Evolutionary conservation across 2,797 vertebrate genomes (phyloP).

Genomic region (Threskiornis aethiopicus): DNA sequence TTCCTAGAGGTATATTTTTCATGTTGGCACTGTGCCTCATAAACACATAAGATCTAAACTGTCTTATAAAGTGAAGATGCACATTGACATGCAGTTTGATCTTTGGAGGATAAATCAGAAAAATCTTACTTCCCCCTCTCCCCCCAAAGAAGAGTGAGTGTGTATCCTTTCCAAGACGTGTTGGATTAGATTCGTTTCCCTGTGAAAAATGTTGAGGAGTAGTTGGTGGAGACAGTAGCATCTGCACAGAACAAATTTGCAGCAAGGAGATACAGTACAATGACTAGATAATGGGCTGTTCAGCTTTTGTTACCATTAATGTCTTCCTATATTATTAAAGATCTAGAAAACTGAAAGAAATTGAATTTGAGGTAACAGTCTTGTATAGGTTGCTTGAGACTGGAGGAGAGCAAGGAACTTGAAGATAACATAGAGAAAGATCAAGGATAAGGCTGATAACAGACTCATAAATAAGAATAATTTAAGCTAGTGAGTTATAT

Average conservation of each 20-base stretch:
- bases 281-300: too few relatives aligned
- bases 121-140: neutral
- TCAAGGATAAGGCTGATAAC: neutral
- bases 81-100: neutral
- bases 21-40: neutral
- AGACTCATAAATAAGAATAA: neutral
- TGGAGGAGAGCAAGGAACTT: neutral
- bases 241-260: neutral
- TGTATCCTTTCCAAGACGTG: neutral
- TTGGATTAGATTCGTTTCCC: neutral
- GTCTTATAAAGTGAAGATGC: neutral
- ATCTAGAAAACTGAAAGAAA: neutral
- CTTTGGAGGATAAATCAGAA: neutral
- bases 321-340: neutral
- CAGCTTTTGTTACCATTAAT: neutral
- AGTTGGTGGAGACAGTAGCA: neutral
- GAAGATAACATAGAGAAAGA: neutral
- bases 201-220: neutral
- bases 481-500: neutral
- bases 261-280: neutral
- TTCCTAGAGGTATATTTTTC: neutral
- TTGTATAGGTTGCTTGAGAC: neutral
- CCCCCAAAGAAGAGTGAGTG: neutral
- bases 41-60: neutral
- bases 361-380: neutral